Evolutionary conservation across 2,888 invertebrate genomes (phyloP), one percentile per base, ranked within the genome.

Genomic region (Blastobasis adustella): DNA sequence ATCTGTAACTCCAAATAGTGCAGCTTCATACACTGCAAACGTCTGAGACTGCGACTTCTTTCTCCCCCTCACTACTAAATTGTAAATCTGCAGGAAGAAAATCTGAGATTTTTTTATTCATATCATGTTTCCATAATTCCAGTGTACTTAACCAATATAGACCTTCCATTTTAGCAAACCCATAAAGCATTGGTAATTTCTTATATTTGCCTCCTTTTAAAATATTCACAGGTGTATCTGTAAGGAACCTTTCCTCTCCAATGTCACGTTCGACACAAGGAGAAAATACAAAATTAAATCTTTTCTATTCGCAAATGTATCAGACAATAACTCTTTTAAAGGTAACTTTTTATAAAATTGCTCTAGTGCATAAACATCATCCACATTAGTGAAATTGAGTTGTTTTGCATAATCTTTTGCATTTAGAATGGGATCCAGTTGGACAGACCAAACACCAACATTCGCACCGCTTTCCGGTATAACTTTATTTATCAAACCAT

Each of bases 111-210:
- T 23, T 23, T 23, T 23, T 3, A 23, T 23, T 23, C 23, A 23
- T 73, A 53, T 49, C 23, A 1, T 23, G 23, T 23, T 23, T 23
- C 23, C 23, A 23, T 23, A 23, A 23, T 23, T 23, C 3, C 23
- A 23, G 23, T 23, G 23, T 23, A 23, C 1, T 10, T 40, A 23
- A n/a, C 7, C 72, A 62, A 0, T 72, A 5, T 23, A 71, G 52
- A 4, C 79, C 79, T 60, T 79, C 79, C 77, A 73, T 76, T 10
- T 71, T 65, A 6, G 71, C 51, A 58, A 79, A 73, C 4, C 79
- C 79, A 47, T 71, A 68, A 4, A 79, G 54, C 46, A 74, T 55
- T 0, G 79, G 79, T 4, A 74, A 49, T 56, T 73, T 73, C 37
- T 57, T 59, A 44, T 64, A 71, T 5, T 59, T 50, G 5, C 67